phyloP scores from a whole-genome alignment of 1,140 invertebrate species.

The Brevipalpus yothersi region DNA sequence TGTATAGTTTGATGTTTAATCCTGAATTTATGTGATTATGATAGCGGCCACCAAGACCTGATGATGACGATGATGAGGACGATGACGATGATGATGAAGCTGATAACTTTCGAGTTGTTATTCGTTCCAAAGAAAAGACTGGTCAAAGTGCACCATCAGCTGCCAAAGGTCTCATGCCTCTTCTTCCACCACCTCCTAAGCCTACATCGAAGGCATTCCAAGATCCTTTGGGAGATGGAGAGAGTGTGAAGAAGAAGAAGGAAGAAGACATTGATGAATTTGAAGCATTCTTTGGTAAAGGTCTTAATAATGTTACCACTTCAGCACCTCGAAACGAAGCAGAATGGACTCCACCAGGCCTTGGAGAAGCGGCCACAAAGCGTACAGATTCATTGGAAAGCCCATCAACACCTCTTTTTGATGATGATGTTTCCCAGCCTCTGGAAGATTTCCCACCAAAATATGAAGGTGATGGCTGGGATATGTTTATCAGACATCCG shows the following conservation, averaged over 20 bases:
- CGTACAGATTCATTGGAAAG: conserved; percentile 12
- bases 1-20: too few relatives aligned
- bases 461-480: conserved; percentile 69
- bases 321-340: background rate
- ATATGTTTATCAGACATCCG: conserved; percentile 81
- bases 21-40: too few relatives aligned
- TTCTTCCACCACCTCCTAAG: conserved; percentile 14
- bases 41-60: background rate
- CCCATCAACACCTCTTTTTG: conserved; percentile 44
- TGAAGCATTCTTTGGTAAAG: background rate
- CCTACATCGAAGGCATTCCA: background rate
- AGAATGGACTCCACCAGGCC: background rate
- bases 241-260: background rate
- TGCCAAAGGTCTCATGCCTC: conserved; percentile 6
- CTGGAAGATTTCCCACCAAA: conserved; percentile 64
- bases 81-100: conserved; percentile 13
- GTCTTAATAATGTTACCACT: background rate
- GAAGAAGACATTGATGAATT: conserved; percentile 1
- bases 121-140: conserved; percentile 13
- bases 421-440: conserved; percentile 76
- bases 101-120: conserved; percentile 15
- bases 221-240: background rate
- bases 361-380: conserved; percentile 4
- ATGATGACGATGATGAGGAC: conserved; percentile 1
- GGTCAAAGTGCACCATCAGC: background rate